Conservation (phyloP, 2,888 invertebrate genomes). For the Tetranychus piercei region DNA sequence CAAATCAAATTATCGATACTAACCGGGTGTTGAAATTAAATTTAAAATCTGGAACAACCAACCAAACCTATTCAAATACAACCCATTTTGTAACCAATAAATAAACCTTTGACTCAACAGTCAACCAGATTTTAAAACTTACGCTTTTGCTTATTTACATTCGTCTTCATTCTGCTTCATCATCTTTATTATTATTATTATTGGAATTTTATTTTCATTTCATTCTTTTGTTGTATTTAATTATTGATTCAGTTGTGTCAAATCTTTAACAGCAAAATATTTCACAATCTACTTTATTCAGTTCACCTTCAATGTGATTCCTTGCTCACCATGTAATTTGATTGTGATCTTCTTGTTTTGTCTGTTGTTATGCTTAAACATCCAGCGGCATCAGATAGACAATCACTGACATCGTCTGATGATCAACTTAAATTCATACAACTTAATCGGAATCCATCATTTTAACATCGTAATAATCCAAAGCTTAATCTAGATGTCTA, state of each 20-base stretch:
- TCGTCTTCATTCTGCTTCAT: too few relatives aligned
- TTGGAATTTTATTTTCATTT: too few relatives aligned
- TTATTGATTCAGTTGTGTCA: background rate
- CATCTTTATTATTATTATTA: too few relatives aligned
- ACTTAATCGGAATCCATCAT: background rate
- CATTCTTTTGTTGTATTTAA: background rate
- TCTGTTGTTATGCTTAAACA: background rate
- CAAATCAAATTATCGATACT: too few relatives aligned
- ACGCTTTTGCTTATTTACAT: too few relatives aligned
- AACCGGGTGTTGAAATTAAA: too few relatives aligned
- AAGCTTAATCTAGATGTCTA: constrained; percentile 46
- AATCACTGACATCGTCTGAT: background rate
- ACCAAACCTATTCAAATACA: too few relatives aligned
- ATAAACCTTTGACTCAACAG: too few relatives aligned
- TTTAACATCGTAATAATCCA: constrained; percentile 53
- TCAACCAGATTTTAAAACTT: too few relatives aligned
- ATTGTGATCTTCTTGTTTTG: background rate
- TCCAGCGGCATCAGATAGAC: background rate
- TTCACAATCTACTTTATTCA: background rate
- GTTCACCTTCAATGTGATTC: background rate
- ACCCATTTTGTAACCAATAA: too few relatives aligned
- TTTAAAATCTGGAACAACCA: too few relatives aligned
- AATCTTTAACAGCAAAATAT: background rate
- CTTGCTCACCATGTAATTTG: background rate
- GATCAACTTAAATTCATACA: too few relatives aligned